Percentiles rank a stretch among this genome's conserved stretches.
phyloP scores from a whole-genome alignment of 2,888 invertebrate genomes.

The Sphaerophoria taeniata region DNA sequence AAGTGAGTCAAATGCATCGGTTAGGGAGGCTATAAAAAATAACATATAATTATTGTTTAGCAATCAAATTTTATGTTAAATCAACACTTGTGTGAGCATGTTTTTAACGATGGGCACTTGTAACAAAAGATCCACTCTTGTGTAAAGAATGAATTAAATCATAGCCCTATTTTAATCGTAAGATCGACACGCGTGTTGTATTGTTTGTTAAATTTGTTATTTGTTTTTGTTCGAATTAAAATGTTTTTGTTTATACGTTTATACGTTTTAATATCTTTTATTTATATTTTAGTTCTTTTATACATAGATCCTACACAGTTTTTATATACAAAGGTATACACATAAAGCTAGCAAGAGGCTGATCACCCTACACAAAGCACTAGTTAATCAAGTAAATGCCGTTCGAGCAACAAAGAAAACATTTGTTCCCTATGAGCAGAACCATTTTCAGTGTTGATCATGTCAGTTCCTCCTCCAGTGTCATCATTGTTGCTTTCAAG shows the following conservation, averaged over 20 bases:
- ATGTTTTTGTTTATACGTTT: conserved; percentile 1
- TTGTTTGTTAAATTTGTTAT: background rate
- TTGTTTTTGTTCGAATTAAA: conserved; percentile 7
- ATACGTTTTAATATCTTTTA: conserved; percentile 7
- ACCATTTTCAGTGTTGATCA: conserved; percentile 3
- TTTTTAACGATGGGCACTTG: no score
- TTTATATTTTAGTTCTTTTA: background rate
- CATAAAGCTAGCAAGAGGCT: background rate
- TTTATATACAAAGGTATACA: conserved; percentile 9
- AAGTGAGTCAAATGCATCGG: no score
- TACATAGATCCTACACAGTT: conserved; percentile 9
- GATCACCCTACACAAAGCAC: background rate
- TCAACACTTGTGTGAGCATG: no score
- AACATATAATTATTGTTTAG: no score
- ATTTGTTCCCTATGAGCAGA: conserved; percentile 9
- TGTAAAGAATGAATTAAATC: no score
- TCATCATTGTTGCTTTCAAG: conserved; percentile 7
- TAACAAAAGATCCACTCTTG: no score
- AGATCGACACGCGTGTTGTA: no score
- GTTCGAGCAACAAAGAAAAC: conserved; percentile 7
- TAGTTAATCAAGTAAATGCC: conserved; percentile 7
- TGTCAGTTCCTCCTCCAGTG: conserved; percentile 7
- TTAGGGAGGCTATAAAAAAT: no score
- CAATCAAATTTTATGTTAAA: no score
- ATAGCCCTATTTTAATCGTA: no score